These are phyloP conservation scores for Eueremaeus valkanovi DNA, from an alignment of 2,888 invertebrate genomes.

Conservation along the genomic window DNA sequence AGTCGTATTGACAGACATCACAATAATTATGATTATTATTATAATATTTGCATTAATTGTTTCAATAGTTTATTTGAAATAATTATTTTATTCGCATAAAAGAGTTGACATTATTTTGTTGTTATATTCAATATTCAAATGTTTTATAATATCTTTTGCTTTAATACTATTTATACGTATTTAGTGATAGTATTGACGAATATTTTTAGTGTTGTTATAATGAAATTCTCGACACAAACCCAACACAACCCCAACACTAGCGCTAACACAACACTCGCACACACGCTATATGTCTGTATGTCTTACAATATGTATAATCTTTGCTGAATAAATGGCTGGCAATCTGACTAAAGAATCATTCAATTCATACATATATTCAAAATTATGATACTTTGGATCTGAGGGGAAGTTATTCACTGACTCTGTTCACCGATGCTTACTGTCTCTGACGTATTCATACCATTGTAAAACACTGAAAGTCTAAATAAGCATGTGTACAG, in stretches of 20 bases:
- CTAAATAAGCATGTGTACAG: no score
- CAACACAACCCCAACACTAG: slow-evolving; percentile 4
- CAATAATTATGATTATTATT: no score
- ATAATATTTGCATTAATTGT: not conserved
- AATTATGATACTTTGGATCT: not conserved
- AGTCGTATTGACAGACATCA: no score
- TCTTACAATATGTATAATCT: not conserved
- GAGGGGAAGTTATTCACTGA: not conserved
- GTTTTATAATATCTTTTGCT: not conserved
- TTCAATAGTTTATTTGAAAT: slow-evolving; percentile 5
- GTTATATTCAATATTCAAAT: no score
- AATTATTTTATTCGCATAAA: not conserved
- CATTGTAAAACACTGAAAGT: not conserved
- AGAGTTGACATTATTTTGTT: slow-evolving; percentile 15
- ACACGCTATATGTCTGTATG: not conserved
- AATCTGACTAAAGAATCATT: not conserved
- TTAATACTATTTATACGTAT: slow-evolving; percentile 11
- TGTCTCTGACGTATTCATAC: not conserved
- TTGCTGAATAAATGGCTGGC: not conserved
- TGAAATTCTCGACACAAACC: slow-evolving; percentile 1
- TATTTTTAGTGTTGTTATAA: slow-evolving; percentile 33
- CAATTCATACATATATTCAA: not conserved
- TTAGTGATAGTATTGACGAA: slow-evolving; percentile 42
- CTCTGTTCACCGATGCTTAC: not conserved
- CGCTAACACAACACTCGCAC: not conserved